Evolutionary conservation across 2,888 invertebrate species (phyloP).

Genomic region (Galerucella nymphaeae): DNA sequence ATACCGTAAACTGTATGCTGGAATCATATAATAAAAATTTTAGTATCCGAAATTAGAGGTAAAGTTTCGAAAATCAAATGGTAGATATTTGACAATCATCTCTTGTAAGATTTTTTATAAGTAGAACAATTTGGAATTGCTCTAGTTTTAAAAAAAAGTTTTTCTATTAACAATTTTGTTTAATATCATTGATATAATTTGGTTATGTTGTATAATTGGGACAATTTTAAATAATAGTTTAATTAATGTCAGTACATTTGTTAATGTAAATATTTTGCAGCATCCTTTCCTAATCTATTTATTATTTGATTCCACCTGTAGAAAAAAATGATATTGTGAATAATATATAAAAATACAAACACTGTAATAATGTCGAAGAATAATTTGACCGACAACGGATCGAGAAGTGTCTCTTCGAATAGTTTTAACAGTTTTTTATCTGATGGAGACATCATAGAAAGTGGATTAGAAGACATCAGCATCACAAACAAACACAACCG

Average conservation of each 20-base stretch:
- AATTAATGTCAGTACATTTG: too few relatives aligned
- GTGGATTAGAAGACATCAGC: constrained; percentile 60
- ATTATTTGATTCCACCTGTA: constrained; percentile 22
- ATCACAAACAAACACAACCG: constrained; percentile 54
- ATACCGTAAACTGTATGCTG: constrained; percentile 26
- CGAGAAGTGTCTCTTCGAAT: constrained; percentile 64
- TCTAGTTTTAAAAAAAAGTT: not conserved
- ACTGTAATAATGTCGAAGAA: constrained; percentile 57
- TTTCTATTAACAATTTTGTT: not conserved
- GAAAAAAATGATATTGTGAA: constrained; percentile 41
- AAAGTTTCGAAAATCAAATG: not conserved
- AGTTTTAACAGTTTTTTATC: constrained; percentile 64
- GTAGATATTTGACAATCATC: constrained; percentile 5
- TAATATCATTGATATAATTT: not conserved
- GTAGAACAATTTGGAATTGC: not conserved
- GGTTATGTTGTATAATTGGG: not conserved
- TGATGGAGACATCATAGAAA: constrained; percentile 62
- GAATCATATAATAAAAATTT: constrained; percentile 27
- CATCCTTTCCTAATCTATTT: not conserved
- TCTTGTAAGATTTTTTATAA: not conserved
- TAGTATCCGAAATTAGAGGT: constrained; percentile 19
- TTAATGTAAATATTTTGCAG: too few relatives aligned
- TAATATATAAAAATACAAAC: constrained; percentile 19
- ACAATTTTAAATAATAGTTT: not conserved
- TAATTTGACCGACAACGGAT: constrained; percentile 58